These are phyloP conservation scores for Anseranas semipalmata DNA, from an alignment of 2,113 vertebrate genomes.

Conservation along the genomic window DNA sequence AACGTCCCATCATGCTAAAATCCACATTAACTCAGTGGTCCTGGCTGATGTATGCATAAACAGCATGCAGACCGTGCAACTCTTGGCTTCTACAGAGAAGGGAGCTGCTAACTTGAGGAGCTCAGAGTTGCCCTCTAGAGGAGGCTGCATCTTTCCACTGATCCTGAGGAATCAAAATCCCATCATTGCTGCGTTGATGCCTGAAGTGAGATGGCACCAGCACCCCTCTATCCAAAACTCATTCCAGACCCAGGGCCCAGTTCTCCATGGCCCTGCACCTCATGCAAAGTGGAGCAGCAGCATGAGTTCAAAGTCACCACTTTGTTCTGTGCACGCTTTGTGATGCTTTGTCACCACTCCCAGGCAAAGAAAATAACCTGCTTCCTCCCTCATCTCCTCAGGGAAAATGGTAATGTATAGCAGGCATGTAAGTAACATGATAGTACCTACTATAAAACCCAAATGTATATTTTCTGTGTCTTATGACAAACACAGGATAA, in stretches of 20 bases:
- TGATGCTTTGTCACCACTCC: not conserved
- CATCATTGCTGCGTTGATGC: not conserved
- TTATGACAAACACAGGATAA: not conserved
- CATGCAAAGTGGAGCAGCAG: not conserved
- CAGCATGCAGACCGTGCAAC: not conserved
- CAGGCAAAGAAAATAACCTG: not conserved
- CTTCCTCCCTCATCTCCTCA: not conserved
- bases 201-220: not conserved
- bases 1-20: fast-evolving
- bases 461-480: not conserved
- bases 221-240: not conserved
- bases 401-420: not conserved
- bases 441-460: not conserved
- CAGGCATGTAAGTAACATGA: not conserved
- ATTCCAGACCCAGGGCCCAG: not conserved
- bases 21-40: not conserved
- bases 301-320: not conserved
- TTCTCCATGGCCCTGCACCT: not conserved
- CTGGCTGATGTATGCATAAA: not conserved
- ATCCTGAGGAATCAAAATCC: not conserved
- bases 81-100: not conserved
- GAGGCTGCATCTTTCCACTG: not conserved
- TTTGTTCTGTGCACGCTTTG: not conserved
- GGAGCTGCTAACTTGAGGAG: not conserved
- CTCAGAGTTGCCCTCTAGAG: not conserved